phyloP scores from a whole-genome alignment of 2,888 invertebrate genomes.

The Zaprionus lineosus region DNA sequence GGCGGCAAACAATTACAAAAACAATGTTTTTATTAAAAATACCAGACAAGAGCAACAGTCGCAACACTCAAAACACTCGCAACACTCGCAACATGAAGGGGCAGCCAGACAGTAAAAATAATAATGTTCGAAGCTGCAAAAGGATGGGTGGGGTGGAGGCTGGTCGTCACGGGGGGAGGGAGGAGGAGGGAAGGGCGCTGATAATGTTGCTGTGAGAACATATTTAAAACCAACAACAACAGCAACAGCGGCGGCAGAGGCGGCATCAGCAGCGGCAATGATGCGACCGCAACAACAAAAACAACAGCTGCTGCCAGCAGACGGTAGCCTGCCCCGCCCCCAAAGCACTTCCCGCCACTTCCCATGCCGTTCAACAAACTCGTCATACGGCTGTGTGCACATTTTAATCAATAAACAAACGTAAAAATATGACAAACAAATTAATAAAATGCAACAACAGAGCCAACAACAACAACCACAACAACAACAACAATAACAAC shows the following conservation, averaged over 20 bases:
- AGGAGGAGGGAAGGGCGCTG: conserved; percentile 28
- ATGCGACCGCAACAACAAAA: conserved; percentile 24
- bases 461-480: background rate
- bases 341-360: too few species aligned
- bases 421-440: conserved; percentile 78
- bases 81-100: conserved; percentile 9
- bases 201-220: conserved; percentile 67
- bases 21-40: conserved; percentile 63
- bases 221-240: conserved; percentile 59
- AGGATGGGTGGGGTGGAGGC: too few species aligned
- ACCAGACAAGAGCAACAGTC: conserved; percentile 26
- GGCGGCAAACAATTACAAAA: conserved; percentile 51
- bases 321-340: conserved; percentile 8
- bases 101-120: conserved; percentile 28
- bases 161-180: too few species aligned
- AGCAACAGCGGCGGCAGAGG: background rate
- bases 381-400: conserved; percentile 43
- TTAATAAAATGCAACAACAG: conserved; percentile 72
- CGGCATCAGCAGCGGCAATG: conserved; percentile 8
- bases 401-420: conserved; percentile 79
- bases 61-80: too few species aligned
- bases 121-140: conserved; percentile 48
- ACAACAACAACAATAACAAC: conserved; percentile 1
- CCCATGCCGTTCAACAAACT: too few species aligned
- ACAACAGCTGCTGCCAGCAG: conserved; percentile 51